phyloP scores from a whole-genome alignment of 2,797 vertebrate genomes.

The Glyptemys insculpta region DNA sequence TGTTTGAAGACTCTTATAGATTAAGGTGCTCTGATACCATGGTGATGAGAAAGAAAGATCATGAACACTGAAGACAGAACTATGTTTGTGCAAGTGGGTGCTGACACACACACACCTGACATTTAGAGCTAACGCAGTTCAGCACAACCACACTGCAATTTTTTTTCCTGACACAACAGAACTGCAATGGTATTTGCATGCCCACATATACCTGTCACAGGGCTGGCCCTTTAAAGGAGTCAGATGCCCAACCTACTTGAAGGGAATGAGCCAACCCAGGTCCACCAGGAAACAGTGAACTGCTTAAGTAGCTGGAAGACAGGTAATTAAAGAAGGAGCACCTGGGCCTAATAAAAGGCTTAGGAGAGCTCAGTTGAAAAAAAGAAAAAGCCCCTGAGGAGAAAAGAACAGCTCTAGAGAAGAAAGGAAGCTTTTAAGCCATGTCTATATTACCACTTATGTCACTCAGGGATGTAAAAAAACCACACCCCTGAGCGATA shows the following conservation, averaged over 20 bases:
- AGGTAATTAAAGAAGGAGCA: not conserved
- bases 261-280: not conserved
- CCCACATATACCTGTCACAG: not conserved
- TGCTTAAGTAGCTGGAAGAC: not conserved
- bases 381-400: not conserved
- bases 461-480: too few species aligned
- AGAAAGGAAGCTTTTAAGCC: not conserved
- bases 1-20: not conserved
- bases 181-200: not conserved
- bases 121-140: not conserved
- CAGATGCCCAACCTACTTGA: not conserved
- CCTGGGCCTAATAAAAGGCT: not conserved
- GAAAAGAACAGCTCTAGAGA: not conserved
- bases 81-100: not conserved
- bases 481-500: too few species aligned
- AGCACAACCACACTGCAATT: rapidly evolving
- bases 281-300: not conserved
- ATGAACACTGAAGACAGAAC: not conserved
- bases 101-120: not conserved
- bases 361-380: not conserved
- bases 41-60: not conserved
- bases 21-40: not conserved
- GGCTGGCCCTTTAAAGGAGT: not conserved
- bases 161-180: rapidly evolving
- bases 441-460: too few species aligned